These are phyloP conservation scores for Cydia pomonella DNA, from an alignment of 1,140 invertebrate genomes.

Conservation along the genomic window DNA sequence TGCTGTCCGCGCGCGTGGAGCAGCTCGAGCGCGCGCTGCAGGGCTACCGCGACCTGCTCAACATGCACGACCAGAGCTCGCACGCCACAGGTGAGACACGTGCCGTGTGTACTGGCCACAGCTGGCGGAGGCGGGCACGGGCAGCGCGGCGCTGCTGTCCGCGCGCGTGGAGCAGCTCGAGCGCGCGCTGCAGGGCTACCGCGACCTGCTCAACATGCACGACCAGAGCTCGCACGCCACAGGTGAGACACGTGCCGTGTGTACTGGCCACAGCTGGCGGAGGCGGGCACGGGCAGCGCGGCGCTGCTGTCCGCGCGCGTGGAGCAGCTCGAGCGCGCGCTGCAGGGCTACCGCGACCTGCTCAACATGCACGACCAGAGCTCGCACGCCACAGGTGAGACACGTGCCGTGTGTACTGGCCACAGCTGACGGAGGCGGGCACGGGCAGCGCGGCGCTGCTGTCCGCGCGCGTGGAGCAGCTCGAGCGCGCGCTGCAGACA, in stretches of 20 bases:
- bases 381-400: slow-evolving; percentile 50
- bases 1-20: slow-evolving; percentile 82
- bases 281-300: slow-evolving; percentile 59
- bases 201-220: slow-evolving; percentile 84
- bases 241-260: not conserved
- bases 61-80: slow-evolving; percentile 85
- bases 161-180: slow-evolving; percentile 85
- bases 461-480: slow-evolving; percentile 82
- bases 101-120: too few relatives aligned
- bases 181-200: slow-evolving; percentile 84
- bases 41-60: slow-evolving; percentile 86
- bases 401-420: too few relatives aligned
- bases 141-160: slow-evolving; percentile 68
- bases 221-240: slow-evolving; percentile 82
- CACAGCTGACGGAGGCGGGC: slow-evolving; percentile 60
- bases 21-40: slow-evolving; percentile 84
- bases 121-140: slow-evolving; percentile 61
- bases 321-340: slow-evolving; percentile 83
- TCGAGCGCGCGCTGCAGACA: slow-evolving; percentile 84
- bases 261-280: too few relatives aligned
- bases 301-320: slow-evolving; percentile 80
- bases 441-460: slow-evolving; percentile 69
- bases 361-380: slow-evolving; percentile 85
- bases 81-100: slow-evolving; percentile 35
- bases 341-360: slow-evolving; percentile 86